phyloP scores from a whole-genome alignment of 2,797 vertebrate genomes.

The Sphaeramia orbicularis region DNA sequence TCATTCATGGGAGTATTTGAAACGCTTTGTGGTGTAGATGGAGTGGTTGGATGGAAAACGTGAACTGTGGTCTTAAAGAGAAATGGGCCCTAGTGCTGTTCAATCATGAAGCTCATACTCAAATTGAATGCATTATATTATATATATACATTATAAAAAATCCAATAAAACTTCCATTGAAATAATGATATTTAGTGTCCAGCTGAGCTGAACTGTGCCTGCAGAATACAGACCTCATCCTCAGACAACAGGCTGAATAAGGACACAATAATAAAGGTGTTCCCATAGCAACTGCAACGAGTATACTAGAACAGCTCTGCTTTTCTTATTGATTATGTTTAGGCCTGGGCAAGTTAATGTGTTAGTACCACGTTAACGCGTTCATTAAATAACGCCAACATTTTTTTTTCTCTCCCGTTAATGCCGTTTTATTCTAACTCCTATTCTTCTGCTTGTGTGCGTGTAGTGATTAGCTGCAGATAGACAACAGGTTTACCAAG shows the following conservation, averaged over 20 bases:
- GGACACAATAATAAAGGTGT: slow-evolving; percentile 4
- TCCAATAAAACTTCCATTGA: too few species aligned
- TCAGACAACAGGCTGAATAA: neutral
- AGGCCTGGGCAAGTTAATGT: too few species aligned
- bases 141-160: too few species aligned
- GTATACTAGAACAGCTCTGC: neutral
- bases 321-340: slow-evolving; percentile 23
- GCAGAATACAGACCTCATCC: too few species aligned
- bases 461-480: too few species aligned
- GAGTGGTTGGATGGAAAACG: slow-evolving; percentile 22
- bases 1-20: slow-evolving; percentile 26
- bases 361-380: too few species aligned
- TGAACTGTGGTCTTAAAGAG: neutral
- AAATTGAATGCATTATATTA: neutral
- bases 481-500: too few species aligned
- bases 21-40: slow-evolving; percentile 18
- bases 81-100: neutral
- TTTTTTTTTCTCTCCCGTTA: too few species aligned
- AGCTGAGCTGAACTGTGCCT: slow-evolving; percentile 1
- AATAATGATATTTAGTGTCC: too few species aligned
- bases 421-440: too few species aligned
- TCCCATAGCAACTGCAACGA: slow-evolving; percentile 6
- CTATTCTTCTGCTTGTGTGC: too few species aligned
- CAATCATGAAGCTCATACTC: neutral
- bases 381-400: too few species aligned